Evolutionary conservation across 2,113 vertebrate genomes (phyloP), one percentile per base, ranked within the genome.

Genomic region (Accipiter cooperii): DNA sequence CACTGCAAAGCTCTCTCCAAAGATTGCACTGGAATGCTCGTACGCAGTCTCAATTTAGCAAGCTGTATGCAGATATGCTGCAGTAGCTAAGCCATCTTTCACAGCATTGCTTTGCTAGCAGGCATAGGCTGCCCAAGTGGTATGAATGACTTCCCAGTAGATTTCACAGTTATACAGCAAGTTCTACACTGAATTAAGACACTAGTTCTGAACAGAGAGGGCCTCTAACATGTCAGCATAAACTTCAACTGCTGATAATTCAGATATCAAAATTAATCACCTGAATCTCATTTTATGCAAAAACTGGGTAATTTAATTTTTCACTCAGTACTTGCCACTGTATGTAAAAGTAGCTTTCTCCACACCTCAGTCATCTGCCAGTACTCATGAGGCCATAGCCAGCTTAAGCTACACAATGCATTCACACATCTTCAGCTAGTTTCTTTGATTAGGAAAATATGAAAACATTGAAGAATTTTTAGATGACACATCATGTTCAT

Each of bases 91-190:
- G 46, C 22, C 55, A 77, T 14, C 75, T 80, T 71, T 44, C 52
- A 85, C 52, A 69, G 71, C 31, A 29, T 3, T 42, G 73, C 38
- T 91, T 77, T 87, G 76, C 73, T 77, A 70, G 74, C 25, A 61
- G 54, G 66, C 80, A 87, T 1, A 63, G 42, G 55, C 73, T 68
- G 58, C 60, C 36, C 76, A 44, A 60, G 31, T 12, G 42, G n/a
- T 63, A 40, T 1, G 25, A 84, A 57, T 8, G 22, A 44, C 33
- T 58, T 66, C 46, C 51, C 60, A 42, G 38, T 4, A 49, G 46
- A 85, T 47, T 54, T 47, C 68, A 66, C 34, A 66, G 60, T 21
- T 47, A 49, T 1, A 63, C 6, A 42, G 60, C 0, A 0, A 77
- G n/a, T 83, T 97, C 74, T 80, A 88, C 34, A 55, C 40, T 6